A percentile compares a stretch with the other conserved stretches of the same genome.
These are phyloP conservation scores for Corvus moneduloides DNA, from an alignment of 2,113 vertebrate species.

Conservation along the genomic window DNA sequence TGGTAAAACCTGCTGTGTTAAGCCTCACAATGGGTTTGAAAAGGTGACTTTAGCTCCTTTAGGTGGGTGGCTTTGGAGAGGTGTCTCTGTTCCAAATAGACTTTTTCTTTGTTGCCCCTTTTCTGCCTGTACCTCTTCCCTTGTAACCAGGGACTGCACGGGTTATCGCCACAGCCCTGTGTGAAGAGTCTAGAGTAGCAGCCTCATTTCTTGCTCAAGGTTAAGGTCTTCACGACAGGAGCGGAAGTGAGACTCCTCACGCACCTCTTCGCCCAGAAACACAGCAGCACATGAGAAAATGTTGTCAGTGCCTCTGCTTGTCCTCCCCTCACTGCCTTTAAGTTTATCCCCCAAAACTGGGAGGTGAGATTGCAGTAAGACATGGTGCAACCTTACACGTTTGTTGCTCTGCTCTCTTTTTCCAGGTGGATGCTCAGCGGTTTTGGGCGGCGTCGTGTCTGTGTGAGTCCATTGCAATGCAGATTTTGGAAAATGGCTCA, in stretches of 20 bases:
- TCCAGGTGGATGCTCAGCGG: accelerated
- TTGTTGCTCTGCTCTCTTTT: background rate
- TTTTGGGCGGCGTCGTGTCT: accelerated
- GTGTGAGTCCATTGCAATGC: accelerated
- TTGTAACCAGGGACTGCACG: background rate
- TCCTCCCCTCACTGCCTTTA: background rate
- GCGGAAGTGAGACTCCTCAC: background rate
- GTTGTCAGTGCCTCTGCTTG: background rate
- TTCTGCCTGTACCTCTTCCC: background rate
- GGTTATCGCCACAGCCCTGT: background rate
- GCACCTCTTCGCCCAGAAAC: background rate
- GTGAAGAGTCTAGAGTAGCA: background rate
- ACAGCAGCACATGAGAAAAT: accelerated
- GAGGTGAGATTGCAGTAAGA: background rate
- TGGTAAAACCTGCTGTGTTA: accelerated
- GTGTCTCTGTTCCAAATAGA: background rate
- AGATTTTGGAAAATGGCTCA: background rate
- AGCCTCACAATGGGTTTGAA: background rate
- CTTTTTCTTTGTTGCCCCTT: background rate
- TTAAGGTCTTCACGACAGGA: background rate
- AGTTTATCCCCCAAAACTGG: background rate
- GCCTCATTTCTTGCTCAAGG: background rate
- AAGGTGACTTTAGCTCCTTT: background rate
- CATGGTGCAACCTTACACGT: accelerated
- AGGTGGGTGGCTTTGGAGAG: background rate